Conservation (phyloP, 1,140 invertebrate species). For the Drosophila kurseongensis region DNA sequence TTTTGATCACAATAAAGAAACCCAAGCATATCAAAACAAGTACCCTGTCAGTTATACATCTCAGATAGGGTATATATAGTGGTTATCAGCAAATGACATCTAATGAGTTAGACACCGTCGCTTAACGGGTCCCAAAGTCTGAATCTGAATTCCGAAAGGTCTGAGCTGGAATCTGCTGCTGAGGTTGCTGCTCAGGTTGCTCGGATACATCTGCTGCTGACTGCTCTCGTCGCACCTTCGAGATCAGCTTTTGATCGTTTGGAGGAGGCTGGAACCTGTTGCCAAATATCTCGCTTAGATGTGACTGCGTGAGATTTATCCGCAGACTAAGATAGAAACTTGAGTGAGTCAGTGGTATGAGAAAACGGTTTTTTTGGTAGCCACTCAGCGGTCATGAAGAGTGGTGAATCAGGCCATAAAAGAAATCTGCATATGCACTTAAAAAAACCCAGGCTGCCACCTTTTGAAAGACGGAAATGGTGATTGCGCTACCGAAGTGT, state of each 20-base stretch:
- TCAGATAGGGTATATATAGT: conserved; percentile 27
- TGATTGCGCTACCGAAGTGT: conserved; percentile 61
- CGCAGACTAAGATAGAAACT: conserved; percentile 58
- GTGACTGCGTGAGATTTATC: conserved; percentile 45
- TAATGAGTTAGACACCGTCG: conserved; percentile 70
- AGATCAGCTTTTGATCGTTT: conserved; percentile 23
- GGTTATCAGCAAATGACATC: conserved; percentile 78
- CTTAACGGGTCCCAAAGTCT: conserved; percentile 38
- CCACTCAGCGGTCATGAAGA: neutral
- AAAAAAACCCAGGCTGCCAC: conserved; percentile 24
- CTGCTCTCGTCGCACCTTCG: conserved; percentile 57
- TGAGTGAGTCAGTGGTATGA: conserved; percentile 60
- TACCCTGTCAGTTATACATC: neutral
- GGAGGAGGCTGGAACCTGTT: conserved; percentile 59
- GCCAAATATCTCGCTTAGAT: conserved; percentile 62
- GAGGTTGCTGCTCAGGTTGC: conserved; percentile 14
- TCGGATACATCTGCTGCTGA: conserved; percentile 10
- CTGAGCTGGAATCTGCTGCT: conserved; percentile 29
- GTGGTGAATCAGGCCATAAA: conserved; percentile 59
- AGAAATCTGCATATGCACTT: conserved; percentile 46
- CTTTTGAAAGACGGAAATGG: conserved; percentile 50
- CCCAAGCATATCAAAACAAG: no score
- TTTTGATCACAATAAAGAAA: no score
- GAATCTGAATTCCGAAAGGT: conserved; percentile 20
- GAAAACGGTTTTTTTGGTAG: conserved; percentile 32